These are phyloP conservation scores for Galeruca laticollis DNA, from an alignment of 2,888 invertebrate genomes.

Conservation along the genomic window DNA sequence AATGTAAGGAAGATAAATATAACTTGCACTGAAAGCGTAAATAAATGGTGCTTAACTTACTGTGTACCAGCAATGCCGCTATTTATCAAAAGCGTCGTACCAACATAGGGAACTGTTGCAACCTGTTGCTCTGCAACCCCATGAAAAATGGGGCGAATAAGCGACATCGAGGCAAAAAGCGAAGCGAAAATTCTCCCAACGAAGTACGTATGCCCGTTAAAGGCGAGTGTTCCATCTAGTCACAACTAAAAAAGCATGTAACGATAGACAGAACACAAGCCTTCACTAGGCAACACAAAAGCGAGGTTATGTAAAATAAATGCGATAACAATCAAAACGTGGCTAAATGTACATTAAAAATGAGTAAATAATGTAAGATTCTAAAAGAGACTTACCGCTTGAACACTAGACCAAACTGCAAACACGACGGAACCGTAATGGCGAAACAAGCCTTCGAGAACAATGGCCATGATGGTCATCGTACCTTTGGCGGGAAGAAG, in stretches of 20 bases:
- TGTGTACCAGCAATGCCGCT: conserved; percentile 12
- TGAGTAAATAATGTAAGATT: not conserved
- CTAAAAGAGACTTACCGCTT: conserved; percentile 46
- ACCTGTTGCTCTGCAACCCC: conserved; percentile 28
- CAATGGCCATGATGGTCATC: conserved; percentile 42
- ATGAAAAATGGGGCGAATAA: conserved; percentile 22
- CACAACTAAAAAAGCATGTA: conserved; percentile 60
- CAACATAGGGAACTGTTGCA: not conserved
- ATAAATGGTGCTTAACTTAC: conserved; percentile 7
- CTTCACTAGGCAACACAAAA: conserved; percentile 55
- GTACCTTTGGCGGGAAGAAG: conserved; percentile 49
- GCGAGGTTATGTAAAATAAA: conserved; percentile 46
- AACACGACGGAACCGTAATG: conserved; percentile 50
- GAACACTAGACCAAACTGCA: conserved; percentile 43
- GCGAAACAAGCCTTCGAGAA: conserved; percentile 34
- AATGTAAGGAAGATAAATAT: not conserved
- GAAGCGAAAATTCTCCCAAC: conserved; percentile 27
- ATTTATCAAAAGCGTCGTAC: not conserved
- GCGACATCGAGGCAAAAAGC: conserved; percentile 29
- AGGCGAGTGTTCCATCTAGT: conserved; percentile 67
- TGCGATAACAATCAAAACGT: conserved; percentile 9
- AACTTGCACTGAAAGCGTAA: not conserved
- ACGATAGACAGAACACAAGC: conserved; percentile 65
- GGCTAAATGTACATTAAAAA: conserved; percentile 21
- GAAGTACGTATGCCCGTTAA: conserved; percentile 56